Conservation (phyloP, 2,888 invertebrate genomes). For the Anorthoa munda region DNA sequence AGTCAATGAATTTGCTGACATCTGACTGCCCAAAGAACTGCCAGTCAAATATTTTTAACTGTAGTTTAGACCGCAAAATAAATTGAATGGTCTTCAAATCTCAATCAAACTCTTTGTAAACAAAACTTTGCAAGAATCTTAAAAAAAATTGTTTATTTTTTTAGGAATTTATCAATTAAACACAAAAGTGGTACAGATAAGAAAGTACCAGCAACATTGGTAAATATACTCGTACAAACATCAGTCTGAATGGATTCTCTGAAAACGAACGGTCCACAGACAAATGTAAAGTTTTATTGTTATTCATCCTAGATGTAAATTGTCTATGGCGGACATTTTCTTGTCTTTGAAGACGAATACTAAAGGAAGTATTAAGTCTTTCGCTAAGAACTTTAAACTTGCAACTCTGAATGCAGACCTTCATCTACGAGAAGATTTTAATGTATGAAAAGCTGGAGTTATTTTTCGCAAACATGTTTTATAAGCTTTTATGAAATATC, state of each 20-base stretch:
- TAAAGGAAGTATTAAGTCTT: conserved; percentile 66
- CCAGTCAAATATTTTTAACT: too few species aligned
- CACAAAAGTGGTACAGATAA: conserved; percentile 30
- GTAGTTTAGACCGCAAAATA: too few species aligned
- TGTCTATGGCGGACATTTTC: conserved; percentile 54
- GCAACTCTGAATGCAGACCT: conserved; percentile 61
- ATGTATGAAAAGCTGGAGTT: too few species aligned
- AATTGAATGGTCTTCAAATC: neutral
- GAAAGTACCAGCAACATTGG: conserved; percentile 14
- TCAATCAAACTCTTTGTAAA: neutral
- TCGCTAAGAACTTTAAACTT: conserved; percentile 66
- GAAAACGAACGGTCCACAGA: conserved; percentile 41
- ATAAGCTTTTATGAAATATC: conserved; percentile 26
- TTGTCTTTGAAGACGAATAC: conserved; percentile 54
- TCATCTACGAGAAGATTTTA: conserved; percentile 54
- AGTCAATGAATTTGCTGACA: neutral
- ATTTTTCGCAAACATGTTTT: conserved; percentile 16
- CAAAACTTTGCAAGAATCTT: neutral
- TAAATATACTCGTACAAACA: conserved; percentile 53
- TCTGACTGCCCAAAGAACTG: too few species aligned
- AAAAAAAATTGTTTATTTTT: neutral
- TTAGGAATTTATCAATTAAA: conserved; percentile 14
- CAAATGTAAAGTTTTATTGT: conserved; percentile 56
- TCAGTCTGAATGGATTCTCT: conserved; percentile 37
- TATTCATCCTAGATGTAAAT: conserved; percentile 52